Evolutionary conservation across 1,140 invertebrate species (phyloP).

Genomic region (Polypedilum pembai): DNA sequence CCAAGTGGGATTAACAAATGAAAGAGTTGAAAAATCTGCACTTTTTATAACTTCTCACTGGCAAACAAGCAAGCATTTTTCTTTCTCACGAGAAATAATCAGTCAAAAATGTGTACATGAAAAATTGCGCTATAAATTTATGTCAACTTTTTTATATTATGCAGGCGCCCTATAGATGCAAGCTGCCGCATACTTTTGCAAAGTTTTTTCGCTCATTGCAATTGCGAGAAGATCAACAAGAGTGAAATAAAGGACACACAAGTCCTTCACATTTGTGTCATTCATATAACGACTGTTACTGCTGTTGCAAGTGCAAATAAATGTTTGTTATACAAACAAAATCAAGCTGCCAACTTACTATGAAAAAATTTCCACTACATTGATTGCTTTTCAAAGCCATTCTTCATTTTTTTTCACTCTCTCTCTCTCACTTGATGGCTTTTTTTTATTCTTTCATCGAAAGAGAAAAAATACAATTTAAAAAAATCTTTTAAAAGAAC

Average conservation of each 20-base stretch:
- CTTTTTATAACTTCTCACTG: no score
- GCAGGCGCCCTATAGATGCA: constrained; percentile 9
- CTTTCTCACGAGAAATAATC: constrained; percentile 15
- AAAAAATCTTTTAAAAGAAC: no score
- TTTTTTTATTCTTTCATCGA: not conserved
- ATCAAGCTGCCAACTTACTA: not conserved
- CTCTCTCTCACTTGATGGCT: not conserved
- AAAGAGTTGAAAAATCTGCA: not conserved
- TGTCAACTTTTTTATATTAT: constrained; percentile 12
- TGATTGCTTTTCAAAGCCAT: constrained; percentile 23
- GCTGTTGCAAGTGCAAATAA: constrained; percentile 20
- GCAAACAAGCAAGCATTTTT: no score
- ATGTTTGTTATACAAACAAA: constrained; percentile 27
- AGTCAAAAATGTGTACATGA: constrained; percentile 21
- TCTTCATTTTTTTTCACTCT: not conserved
- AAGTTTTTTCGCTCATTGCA: not conserved
- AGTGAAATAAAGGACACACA: no score
- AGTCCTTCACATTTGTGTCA: no score
- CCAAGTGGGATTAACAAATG: not conserved
- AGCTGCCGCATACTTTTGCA: not conserved
- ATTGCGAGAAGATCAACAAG: no score
- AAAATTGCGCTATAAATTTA: constrained; percentile 23
- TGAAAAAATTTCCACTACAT: constrained; percentile 27
- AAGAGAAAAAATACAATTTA: no score
- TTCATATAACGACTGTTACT: not conserved